phyloP scores from a whole-genome alignment of 2,797 vertebrate genomes.

The Synanceia verrucosa region DNA sequence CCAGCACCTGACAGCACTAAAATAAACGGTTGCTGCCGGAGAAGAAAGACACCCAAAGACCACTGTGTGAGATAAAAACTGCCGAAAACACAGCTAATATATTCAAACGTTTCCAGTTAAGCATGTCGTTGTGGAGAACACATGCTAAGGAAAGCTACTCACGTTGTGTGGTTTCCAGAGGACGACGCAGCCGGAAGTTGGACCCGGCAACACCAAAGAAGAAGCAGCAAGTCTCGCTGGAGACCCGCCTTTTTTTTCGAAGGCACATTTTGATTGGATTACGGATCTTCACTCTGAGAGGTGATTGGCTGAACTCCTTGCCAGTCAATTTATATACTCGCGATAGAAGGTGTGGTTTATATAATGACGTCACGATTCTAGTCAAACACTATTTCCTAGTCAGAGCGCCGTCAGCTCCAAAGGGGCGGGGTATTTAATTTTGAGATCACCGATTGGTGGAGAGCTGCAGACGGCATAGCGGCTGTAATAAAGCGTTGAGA shows the following conservation, averaged over 20 bases:
- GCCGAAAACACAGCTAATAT: not conserved
- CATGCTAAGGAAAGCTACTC: conserved; percentile 56
- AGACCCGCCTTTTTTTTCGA: conserved; percentile 19
- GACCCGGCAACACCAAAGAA: conserved; percentile 30
- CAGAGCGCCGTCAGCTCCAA: rapidly evolving
- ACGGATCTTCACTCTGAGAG: rapidly evolving
- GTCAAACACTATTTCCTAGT: conserved; percentile 21
- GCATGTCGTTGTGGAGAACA: not conserved
- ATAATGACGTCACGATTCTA: rapidly evolving
- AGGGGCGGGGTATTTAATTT: not conserved
- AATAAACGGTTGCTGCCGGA: not conserved
- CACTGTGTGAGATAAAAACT: not conserved
- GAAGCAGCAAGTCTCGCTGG: not conserved
- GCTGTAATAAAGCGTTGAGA: not conserved
- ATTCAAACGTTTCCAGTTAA: not conserved
- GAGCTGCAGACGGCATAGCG: not conserved
- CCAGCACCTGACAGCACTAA: not conserved
- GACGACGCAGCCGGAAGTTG: conserved; percentile 70
- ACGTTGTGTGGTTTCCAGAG: conserved; percentile 80
- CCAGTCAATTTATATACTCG: not conserved
- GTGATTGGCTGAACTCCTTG: conserved; percentile 32
- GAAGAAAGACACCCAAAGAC: rapidly evolving
- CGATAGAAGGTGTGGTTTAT: rapidly evolving
- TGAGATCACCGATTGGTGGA: conserved; percentile 38
- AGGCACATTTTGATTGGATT: conserved; percentile 51